Conservation (phyloP, 2,113 vertebrate genomes). For the Scortum barcoo region DNA sequence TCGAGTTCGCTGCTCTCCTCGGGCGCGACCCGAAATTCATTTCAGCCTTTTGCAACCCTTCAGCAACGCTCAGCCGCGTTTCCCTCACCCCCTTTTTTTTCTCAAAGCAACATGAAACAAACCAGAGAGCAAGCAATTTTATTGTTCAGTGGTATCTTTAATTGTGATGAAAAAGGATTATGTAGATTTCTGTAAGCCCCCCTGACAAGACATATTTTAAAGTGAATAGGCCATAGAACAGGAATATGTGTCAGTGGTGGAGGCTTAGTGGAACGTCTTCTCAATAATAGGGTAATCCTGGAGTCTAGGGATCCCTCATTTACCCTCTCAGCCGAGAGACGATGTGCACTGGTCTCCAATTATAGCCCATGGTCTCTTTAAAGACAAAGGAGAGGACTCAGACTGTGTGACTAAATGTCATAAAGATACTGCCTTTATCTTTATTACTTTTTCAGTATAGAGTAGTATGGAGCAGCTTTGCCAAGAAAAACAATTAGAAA, state of each 20-base stretch:
- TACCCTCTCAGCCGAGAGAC: slow-evolving; percentile 81
- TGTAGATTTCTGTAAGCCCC: slow-evolving; percentile 88
- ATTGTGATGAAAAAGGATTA: slow-evolving; percentile 89
- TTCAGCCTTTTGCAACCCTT: slow-evolving; percentile 64
- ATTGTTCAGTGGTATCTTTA: slow-evolving; percentile 90
- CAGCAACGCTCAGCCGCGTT: slow-evolving; percentile 54
- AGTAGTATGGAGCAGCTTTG: slow-evolving; percentile 25
- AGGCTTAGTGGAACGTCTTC: slow-evolving; percentile 85
- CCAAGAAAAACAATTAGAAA: slow-evolving; percentile 13
- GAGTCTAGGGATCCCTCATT: slow-evolving; percentile 86
- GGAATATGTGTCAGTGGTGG: slow-evolving; percentile 85
- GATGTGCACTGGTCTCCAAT: slow-evolving; percentile 81
- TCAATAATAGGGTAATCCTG: slow-evolving; percentile 87
- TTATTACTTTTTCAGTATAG: slow-evolving; percentile 58
- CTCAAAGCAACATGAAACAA: slow-evolving; percentile 83
- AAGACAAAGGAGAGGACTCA: slow-evolving; percentile 75
- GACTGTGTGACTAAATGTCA: slow-evolving; percentile 77
- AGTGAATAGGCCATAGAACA: slow-evolving; percentile 86
- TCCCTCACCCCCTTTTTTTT: slow-evolving; percentile 63
- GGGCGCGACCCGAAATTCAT: slow-evolving; percentile 40
- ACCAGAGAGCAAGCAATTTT: slow-evolving; percentile 87
- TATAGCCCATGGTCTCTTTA: slow-evolving; percentile 75
- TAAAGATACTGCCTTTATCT: slow-evolving; percentile 77
- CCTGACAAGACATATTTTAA: slow-evolving; percentile 87
- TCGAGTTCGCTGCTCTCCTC: slow-evolving; percentile 11